Percentiles rank a stretch among this genome's conserved stretches.
Conservation (phyloP, 1,140 invertebrate genomes). For the Littorina saxatilis region DNA sequence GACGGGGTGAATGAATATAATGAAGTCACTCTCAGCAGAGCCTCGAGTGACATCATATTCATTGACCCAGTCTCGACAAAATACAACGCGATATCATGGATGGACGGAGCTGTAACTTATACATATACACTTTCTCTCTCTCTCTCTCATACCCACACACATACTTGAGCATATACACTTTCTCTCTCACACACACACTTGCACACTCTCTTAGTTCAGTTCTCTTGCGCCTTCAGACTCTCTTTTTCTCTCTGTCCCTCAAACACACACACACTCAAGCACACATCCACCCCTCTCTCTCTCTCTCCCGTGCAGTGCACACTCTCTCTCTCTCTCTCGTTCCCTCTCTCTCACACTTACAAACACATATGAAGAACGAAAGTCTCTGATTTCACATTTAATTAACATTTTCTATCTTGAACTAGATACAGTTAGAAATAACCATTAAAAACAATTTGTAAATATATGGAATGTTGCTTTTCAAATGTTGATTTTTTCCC, state of each 20-base stretch:
- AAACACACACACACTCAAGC: too few relatives aligned
- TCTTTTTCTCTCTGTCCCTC: not conserved
- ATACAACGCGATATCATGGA: too few relatives aligned
- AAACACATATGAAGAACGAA: not conserved
- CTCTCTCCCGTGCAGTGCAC: too few relatives aligned
- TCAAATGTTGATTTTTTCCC: not conserved
- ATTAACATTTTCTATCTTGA: not conserved
- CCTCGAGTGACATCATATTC: too few relatives aligned
- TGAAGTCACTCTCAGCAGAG: too few relatives aligned
- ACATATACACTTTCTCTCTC: too few relatives aligned
- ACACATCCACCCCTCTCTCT: not conserved
- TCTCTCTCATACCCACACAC: too few relatives aligned
- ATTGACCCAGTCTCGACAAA: too few relatives aligned
- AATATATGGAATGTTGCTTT: not conserved
- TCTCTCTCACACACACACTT: too few relatives aligned
- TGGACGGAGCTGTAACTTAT: too few relatives aligned
- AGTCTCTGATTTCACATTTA: constrained; percentile 11
- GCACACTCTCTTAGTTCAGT: not conserved
- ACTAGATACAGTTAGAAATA: constrained; percentile 9
- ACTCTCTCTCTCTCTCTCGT: not conserved
- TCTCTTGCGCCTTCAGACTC: not conserved
- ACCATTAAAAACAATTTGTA: not conserved
- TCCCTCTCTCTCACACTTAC: not conserved
- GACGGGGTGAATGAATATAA: too few relatives aligned
- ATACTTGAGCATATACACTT: too few relatives aligned